A percentile compares a stretch with the other conserved stretches of the same genome.
phyloP scores from a whole-genome alignment of 2,797 vertebrate genomes.

The Enteromius viviparus region DNA sequence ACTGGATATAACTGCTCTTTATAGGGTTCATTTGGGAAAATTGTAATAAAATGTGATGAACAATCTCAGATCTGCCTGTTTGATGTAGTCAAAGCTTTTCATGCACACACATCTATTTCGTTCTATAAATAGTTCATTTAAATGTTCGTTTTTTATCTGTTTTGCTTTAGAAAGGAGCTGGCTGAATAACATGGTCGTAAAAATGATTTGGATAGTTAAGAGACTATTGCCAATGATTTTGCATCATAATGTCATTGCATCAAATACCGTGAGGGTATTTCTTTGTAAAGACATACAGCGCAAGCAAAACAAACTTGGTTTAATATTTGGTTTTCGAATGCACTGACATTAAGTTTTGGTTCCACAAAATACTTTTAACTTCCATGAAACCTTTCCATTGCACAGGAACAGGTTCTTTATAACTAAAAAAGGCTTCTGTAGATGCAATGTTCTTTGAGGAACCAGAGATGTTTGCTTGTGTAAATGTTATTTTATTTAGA shows the following conservation, averaged over 20 bases:
- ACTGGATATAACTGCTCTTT: slow-evolving; percentile 24
- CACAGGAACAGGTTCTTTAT: background rate
- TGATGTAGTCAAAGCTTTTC: background rate
- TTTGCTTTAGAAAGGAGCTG: background rate
- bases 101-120: background rate
- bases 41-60: background rate
- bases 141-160: background rate
- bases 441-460: background rate
- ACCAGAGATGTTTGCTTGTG: background rate
- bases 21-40: background rate
- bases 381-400: background rate
- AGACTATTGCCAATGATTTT: background rate
- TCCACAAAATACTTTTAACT: background rate
- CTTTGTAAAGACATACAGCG: background rate
- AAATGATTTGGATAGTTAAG: background rate
- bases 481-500: background rate
- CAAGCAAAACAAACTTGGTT: background rate
- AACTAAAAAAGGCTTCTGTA: background rate
- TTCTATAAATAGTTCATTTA: background rate
- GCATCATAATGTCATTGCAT: background rate
- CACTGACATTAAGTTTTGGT: background rate
- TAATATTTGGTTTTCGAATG: background rate
- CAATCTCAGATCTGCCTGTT: slow-evolving; percentile 16
- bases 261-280: background rate
- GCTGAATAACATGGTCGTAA: background rate